Evolutionary conservation across 2,888 invertebrate genomes (phyloP).

Genomic region (Phanerotoma sp.): DNA sequence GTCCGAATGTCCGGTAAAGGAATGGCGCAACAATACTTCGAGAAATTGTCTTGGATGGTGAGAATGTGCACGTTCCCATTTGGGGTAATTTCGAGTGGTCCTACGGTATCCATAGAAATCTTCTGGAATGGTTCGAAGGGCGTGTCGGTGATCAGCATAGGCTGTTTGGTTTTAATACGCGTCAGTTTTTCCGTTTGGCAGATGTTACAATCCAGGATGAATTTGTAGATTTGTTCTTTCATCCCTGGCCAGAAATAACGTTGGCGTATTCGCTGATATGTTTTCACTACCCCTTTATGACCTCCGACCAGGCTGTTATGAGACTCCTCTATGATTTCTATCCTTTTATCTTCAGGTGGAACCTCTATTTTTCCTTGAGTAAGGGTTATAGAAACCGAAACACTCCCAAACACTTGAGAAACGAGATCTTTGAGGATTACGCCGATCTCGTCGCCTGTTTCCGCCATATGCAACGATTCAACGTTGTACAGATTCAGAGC

Average conservation of each 20-base stretch:
- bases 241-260: background rate
- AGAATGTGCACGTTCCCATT: constrained; percentile 18
- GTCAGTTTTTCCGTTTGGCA: constrained; percentile 28
- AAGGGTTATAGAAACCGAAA: background rate
- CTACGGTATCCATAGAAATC: constrained; percentile 27
- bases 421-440: background rate
- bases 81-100: constrained; percentile 11
- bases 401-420: too few relatives aligned
- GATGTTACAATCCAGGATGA: constrained; percentile 5
- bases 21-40: constrained; percentile 19
- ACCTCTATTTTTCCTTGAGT: constrained; percentile 11
- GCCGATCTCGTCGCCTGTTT: background rate
- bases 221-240: background rate
- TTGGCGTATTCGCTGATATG: constrained; percentile 26
- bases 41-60: constrained; percentile 17
- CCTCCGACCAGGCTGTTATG: constrained; percentile 29
- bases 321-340: constrained; percentile 20
- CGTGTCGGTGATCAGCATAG: too few relatives aligned
- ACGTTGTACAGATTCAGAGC: background rate
- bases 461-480: too few relatives aligned
- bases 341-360: background rate
- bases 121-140: constrained; percentile 25
- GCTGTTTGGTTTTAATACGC: constrained; percentile 11
- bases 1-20: constrained; percentile 11
- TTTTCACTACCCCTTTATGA: constrained; percentile 34